Conservation (phyloP, 2,797 vertebrate species). For the Rhinoraja longicauda region DNA sequence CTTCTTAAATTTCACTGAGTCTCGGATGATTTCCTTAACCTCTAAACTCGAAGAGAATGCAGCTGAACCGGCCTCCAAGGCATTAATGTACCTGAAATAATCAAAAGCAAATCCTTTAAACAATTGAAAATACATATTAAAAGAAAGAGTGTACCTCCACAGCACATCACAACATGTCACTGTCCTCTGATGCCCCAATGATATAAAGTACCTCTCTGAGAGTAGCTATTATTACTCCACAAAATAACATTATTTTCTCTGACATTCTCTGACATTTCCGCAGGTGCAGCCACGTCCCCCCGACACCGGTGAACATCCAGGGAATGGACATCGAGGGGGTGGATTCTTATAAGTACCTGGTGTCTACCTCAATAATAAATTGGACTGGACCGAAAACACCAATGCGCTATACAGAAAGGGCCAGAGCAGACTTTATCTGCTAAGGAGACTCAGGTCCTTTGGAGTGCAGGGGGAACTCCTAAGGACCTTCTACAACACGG, state of each 20-base stretch:
- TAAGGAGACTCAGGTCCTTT: too few relatives aligned
- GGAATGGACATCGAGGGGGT: too few relatives aligned
- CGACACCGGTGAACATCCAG: too few relatives aligned
- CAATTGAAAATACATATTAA: neutral
- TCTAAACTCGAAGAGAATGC: constrained; percentile 56
- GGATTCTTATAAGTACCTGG: too few relatives aligned
- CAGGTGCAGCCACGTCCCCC: too few relatives aligned
- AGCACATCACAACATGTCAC: neutral
- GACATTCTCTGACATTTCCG: too few relatives aligned
- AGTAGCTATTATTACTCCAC: neutral
- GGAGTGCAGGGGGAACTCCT: too few relatives aligned
- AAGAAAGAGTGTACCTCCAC: neutral
- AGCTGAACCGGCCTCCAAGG: constrained; percentile 69
- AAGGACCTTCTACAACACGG: too few relatives aligned
- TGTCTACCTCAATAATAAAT: too few relatives aligned
- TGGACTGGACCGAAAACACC: too few relatives aligned
- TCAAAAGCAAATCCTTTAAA: neutral
- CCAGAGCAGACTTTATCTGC: too few relatives aligned
- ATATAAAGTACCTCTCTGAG: neutral
- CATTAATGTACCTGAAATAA: constrained; percentile 81
- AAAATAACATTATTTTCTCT: neutral
- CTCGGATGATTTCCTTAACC: constrained; percentile 54
- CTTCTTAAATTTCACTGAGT: constrained; percentile 41
- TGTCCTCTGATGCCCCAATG: neutral
- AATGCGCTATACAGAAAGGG: too few relatives aligned